Conservation (phyloP, 2,888 invertebrate species). For the Lissocephala sabroskyi region DNA sequence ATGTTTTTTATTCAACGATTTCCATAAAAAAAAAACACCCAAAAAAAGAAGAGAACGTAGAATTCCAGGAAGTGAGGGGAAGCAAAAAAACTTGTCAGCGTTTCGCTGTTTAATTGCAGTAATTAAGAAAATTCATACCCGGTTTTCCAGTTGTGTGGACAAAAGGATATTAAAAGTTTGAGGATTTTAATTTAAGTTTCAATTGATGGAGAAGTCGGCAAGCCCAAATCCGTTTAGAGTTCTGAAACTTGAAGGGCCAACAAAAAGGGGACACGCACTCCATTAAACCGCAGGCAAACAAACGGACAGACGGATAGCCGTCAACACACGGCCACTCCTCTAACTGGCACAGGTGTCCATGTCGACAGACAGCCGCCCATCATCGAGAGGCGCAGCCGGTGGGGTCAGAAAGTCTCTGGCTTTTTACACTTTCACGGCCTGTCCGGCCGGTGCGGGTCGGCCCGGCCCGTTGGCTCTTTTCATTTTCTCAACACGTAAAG, state of each 20-base stretch:
- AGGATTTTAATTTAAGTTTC: background rate
- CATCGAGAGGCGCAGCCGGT: constrained; percentile 26
- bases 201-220: too few relatives aligned
- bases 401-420: background rate
- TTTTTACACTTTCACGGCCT: background rate
- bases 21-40: constrained; percentile 13
- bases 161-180: background rate
- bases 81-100: constrained; percentile 62
- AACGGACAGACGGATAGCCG: constrained; percentile 41
- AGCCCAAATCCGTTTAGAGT: too few relatives aligned
- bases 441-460: background rate
- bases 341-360: constrained; percentile 51
- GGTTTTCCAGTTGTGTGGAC: constrained; percentile 1
- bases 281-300: constrained; percentile 44
- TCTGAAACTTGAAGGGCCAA: too few relatives aligned
- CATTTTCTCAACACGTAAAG: constrained; percentile 65
- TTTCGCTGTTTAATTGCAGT: constrained; percentile 70
- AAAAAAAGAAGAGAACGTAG: constrained; percentile 3
- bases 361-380: constrained; percentile 49
- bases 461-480: constrained; percentile 42
- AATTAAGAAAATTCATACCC: constrained; percentile 72
- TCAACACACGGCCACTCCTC: constrained; percentile 8
- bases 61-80: constrained; percentile 5
- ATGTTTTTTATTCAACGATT: constrained; percentile 37
- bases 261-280: constrained; percentile 39